Base-by-base conservation (phyloP, 2,113 vertebrate genomes). In the Eptesicus fuscus region DNA sequence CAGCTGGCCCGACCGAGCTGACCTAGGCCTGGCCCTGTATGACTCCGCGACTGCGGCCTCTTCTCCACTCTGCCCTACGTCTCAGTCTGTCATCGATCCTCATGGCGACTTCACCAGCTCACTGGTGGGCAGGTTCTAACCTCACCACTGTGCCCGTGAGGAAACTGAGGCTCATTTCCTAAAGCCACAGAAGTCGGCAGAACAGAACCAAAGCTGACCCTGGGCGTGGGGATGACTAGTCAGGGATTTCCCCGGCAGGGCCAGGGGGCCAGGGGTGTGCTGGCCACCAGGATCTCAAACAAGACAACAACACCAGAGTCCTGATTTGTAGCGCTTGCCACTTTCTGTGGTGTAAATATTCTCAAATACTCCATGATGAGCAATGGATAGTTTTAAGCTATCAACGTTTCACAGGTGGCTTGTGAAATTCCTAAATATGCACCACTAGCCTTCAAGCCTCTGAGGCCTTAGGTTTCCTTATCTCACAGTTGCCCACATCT, bases 71-170 rank as follows among this genome's bases (percentile, higher is more conserved):
- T 2, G 13, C 20, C 23, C 42, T 32, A 35, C 7, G 7, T 32
- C 76, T 61, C 22, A 16, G 37, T 32, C 47, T 86, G 63, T 47
- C 5, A 9, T 0, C 10, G 56, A 12, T 25, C 61, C 40, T 61
- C 11, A 44, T 6, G 47, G 47, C 28, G 63, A 4, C 40, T 25
- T 65, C 44, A 3, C 28, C 69, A 18, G 67, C 37, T 53, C 7
- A 3, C 25, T 3, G 11, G n/a, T 7, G 18, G 42, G 23, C 2
- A 9, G 40, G 35, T 6, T 79, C 47, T 70, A 12, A 28, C 22
- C 18, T 92, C 22, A 0, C 25, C 7, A 3, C 5, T 0, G 1
- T 17, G 37, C 49, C 0, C 0, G 0, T 2, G 30, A 53, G 73
- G 67, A 71, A n/a, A 12, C 40, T 0, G 2, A 74, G 73, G 5